Evolutionary conservation across 2,113 vertebrate species (phyloP).

Genomic region (Corvus cornix): DNA sequence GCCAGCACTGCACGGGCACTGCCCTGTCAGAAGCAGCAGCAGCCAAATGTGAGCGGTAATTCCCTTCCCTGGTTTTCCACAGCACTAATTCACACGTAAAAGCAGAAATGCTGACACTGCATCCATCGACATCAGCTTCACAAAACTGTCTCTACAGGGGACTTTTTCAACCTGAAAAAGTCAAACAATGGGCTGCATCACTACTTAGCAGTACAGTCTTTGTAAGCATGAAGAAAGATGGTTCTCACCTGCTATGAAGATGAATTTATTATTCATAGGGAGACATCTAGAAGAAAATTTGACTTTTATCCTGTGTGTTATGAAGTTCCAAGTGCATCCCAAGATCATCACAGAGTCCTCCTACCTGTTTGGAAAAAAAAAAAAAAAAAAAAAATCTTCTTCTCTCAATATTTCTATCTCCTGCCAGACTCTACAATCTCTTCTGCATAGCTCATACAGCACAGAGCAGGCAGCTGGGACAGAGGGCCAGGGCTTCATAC

Average conservation of each 20-base stretch:
- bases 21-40: neutral
- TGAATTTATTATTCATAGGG: neutral
- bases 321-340: neutral
- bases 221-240: neutral
- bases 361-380: neutral
- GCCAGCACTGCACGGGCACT: neutral
- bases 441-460: neutral
- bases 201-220: neutral
- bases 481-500: neutral
- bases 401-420: neutral
- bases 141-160: neutral
- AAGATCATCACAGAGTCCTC: neutral
- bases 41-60: rapidly evolving
- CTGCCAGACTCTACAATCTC: neutral
- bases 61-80: neutral
- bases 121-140: neutral
- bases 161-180: neutral
- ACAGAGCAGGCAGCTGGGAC: neutral
- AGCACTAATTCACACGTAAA: neutral
- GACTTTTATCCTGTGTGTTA: neutral
- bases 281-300: neutral
- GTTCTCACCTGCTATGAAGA: neutral
- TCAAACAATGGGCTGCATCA: neutral
- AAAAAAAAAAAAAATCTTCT: neutral
- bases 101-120: neutral